phyloP scores from a whole-genome alignment of 2,113 vertebrate genomes.

The Hippocampus comes region DNA sequence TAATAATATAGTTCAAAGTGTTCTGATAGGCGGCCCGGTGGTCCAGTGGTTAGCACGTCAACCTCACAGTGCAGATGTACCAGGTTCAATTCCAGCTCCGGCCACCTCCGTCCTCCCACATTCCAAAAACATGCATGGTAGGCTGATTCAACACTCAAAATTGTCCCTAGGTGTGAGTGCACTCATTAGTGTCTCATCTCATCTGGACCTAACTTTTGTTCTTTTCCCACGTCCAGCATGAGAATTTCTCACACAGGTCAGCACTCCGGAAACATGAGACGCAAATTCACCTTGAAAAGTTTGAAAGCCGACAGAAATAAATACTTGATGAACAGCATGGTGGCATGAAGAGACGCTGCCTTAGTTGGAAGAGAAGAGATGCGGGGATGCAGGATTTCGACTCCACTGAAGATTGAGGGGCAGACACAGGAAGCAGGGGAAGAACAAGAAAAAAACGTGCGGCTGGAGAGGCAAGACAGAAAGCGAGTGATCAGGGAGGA shows the following conservation, averaged over 20 bases:
- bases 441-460: background rate
- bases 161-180: too few relatives aligned
- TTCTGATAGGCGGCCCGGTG: background rate
- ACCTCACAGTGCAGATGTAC: too few relatives aligned
- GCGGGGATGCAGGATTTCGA: background rate
- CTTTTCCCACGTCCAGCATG: background rate
- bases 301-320: background rate
- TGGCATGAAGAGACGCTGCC: background rate
- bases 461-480: background rate
- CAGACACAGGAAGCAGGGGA: background rate
- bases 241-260: background rate
- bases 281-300: background rate
- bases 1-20: constrained; percentile 20
- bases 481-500: background rate
- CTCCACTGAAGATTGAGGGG: background rate
- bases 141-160: too few relatives aligned
- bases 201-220: background rate
- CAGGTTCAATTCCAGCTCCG: too few relatives aligned
- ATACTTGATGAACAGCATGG: background rate
- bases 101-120: too few relatives aligned
- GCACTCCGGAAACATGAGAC: background rate
- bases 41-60: too few relatives aligned
- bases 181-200: background rate
- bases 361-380: background rate
- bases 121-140: too few relatives aligned